Percentiles rank a stretch among this genome's conserved stretches.
Evolutionary conservation across 1,140 invertebrate genomes (phyloP).

Genomic region (Fopius arisanus): DNA sequence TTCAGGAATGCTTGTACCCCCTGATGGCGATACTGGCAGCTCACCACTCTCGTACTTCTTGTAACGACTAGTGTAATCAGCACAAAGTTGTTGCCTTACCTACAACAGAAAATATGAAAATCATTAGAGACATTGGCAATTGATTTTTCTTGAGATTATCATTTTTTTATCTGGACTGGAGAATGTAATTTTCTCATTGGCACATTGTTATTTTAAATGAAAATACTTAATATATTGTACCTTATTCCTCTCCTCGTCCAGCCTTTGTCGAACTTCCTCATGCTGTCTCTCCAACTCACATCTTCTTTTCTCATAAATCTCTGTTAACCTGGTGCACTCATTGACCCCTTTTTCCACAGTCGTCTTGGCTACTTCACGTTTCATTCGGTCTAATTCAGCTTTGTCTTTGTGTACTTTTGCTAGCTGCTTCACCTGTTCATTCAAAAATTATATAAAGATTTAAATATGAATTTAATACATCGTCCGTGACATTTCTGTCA

Average conservation of each 20-base stretch:
- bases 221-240: slow-evolving; percentile 57
- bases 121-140: neutral
- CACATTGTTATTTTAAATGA: too few relatives aligned
- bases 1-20: slow-evolving; percentile 52
- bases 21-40: slow-evolving; percentile 53
- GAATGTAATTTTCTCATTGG: too few relatives aligned
- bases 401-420: slow-evolving; percentile 85
- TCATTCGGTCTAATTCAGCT: slow-evolving; percentile 84
- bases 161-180: too few relatives aligned
- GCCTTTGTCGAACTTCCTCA: slow-evolving; percentile 74
- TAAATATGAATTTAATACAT: too few relatives aligned
- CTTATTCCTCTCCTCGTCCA: slow-evolving; percentile 76
- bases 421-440: slow-evolving; percentile 70
- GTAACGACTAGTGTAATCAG: slow-evolving; percentile 57
- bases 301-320: slow-evolving; percentile 77
- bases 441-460: neutral
- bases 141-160: too few relatives aligned
- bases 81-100: slow-evolving; percentile 50
- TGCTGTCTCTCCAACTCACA: slow-evolving; percentile 80
- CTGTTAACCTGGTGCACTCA: slow-evolving; percentile 78
- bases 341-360: slow-evolving; percentile 85
- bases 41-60: slow-evolving; percentile 61
- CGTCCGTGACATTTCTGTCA: too few relatives aligned
- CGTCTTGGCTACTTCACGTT: slow-evolving; percentile 76
- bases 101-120: slow-evolving; percentile 34